Conservation (phyloP, 2,797 vertebrate genomes). For the Lophius americanus region DNA sequence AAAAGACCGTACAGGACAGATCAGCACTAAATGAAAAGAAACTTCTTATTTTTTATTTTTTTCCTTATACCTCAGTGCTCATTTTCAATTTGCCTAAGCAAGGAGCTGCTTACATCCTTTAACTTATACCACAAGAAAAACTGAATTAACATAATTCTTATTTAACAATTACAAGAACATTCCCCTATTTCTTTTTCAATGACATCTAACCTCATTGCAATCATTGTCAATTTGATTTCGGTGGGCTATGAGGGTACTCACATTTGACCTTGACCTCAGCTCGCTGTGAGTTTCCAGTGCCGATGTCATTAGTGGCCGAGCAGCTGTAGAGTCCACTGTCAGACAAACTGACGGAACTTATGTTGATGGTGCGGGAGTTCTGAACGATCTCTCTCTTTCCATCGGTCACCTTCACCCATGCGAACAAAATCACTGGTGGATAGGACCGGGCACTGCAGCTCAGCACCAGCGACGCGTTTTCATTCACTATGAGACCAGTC, state of each 20-base stretch:
- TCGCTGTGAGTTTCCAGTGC: constrained; percentile 36
- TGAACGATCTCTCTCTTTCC: accelerated
- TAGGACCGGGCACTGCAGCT: constrained; percentile 36
- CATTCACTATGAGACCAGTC: constrained; percentile 7
- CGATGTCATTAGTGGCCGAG: constrained; percentile 48
- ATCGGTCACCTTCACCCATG: constrained; percentile 53
- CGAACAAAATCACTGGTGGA: constrained; percentile 28
- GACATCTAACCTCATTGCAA: too few species aligned
- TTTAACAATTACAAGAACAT: too few species aligned
- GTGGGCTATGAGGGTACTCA: constrained; percentile 50
- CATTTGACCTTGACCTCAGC: constrained; percentile 59
- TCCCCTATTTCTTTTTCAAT: too few species aligned
- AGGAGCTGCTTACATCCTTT: too few species aligned
- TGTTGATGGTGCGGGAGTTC: accelerated
- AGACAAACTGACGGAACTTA: constrained; percentile 27
- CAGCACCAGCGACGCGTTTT: constrained; percentile 52
- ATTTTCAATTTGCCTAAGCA: too few species aligned
- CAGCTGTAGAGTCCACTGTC: constrained; percentile 68
- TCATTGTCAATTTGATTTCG: too few species aligned
- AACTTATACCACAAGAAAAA: too few species aligned
- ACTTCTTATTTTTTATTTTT: too few species aligned
- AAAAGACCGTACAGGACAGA: too few species aligned
- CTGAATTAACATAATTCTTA: too few species aligned
- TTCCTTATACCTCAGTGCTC: too few species aligned
- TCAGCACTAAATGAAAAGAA: too few species aligned